A percentile compares a stretch with the other conserved stretches of the same genome.
phyloP scores from a whole-genome alignment of 2,113 vertebrate genomes.

The Micronycteris hirsuta region DNA sequence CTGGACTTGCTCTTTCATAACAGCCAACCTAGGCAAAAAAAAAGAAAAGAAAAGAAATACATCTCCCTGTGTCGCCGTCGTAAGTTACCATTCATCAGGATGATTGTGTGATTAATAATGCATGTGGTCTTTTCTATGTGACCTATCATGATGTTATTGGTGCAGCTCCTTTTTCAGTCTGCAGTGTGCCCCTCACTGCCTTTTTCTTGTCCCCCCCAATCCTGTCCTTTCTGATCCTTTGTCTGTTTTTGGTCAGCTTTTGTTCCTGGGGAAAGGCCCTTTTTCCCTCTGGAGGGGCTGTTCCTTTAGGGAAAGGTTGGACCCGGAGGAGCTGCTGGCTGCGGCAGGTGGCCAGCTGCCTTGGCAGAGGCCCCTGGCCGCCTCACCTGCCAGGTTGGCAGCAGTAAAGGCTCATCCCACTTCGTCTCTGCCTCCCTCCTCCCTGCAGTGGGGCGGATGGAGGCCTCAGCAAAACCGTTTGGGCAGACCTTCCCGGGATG shows the following conservation, averaged over 20 bases:
- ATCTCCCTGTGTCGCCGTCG: background rate
- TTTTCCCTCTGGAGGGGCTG: background rate
- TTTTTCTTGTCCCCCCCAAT: background rate
- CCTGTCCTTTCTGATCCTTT: background rate
- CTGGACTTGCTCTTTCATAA: background rate
- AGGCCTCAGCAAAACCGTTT: background rate
- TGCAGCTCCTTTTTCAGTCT: background rate
- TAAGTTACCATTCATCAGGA: background rate
- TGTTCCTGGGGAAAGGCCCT: background rate
- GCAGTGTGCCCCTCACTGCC: background rate
- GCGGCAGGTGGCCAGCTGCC: background rate
- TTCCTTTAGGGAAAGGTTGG: background rate
- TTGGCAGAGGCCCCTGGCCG: background rate
- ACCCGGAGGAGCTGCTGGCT: background rate
- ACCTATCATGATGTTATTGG: background rate
- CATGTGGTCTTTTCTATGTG: background rate
- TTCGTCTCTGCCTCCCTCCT: background rate
- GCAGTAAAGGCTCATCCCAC: background rate
- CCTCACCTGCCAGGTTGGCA: background rate
- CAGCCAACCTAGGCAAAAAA: background rate
- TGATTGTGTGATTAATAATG: conserved; percentile 24
- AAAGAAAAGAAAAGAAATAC: background rate
- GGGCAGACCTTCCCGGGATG: background rate
- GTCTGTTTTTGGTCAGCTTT: background rate
- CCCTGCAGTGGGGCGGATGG: background rate